Evolutionary conservation across 2,797 vertebrate genomes (phyloP), one percentile per base, ranked within the genome.

Genomic region (Vultur gryphus): DNA sequence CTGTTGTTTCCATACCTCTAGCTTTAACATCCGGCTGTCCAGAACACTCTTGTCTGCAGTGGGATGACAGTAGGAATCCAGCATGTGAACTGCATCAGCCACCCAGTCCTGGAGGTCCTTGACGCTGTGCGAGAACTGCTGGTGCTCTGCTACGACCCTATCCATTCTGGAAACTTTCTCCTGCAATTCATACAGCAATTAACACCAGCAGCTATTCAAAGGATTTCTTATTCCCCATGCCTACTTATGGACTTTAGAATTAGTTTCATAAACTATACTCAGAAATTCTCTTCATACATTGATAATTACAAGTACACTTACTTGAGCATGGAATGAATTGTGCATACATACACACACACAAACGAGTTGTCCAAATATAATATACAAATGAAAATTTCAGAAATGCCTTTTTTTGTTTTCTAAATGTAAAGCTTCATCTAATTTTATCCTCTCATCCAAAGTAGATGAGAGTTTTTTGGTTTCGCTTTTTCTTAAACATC

Each of bases 81-180:
- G 98, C 97, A 99, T 98, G 89, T 98, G 98, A 91, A 99, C 97
- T 17, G 99, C 98, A 71, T 99, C 99, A 39, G 98, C 98, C 96
- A 99, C 98, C 99, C 99, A 99, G 91, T 99, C 99, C 92, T 99
- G 99, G 33, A 99, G 98, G 77, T 99, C 99, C 85, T 98, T 99
- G 44, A 99, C 90, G n/a, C 98, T 98, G 11, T 99, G 98, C 8
- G 98, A 99, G 98, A 99, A 99, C 95, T 99, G 99, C 81, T 98
- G 99, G 94, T 99, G 99, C 84, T 99, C 99, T 11, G 98, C 98
- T 5, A 99, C 99, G 0, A 99, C 98, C 35, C 99, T 98, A 46
- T 99, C 99, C 96, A 99, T 98, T 94, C 99, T 98, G 55, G 99
- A 99, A 95, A 99, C 98, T 95, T 99, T 99, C 97, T 99, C 99